A percentile compares a stretch with the other conserved stretches of the same genome.
These are phyloP conservation scores for Charina bottae DNA, from an alignment of 2,113 vertebrate species.

Conservation along the genomic window DNA sequence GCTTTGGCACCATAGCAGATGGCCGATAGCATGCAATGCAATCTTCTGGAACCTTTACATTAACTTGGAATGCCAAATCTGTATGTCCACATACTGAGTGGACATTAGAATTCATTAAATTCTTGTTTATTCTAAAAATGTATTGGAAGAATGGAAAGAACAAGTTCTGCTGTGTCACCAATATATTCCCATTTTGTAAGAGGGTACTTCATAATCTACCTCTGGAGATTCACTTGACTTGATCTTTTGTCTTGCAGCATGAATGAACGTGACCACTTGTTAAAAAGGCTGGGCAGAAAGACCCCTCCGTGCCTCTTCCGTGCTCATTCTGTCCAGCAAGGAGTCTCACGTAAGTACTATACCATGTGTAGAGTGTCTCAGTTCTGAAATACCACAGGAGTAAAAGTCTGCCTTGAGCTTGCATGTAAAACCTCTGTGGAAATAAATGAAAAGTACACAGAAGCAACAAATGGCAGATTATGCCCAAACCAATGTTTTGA, in stretches of 20 bases:
- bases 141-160: background rate
- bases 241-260: conserved; percentile 75
- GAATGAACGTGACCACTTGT: conserved; percentile 96
- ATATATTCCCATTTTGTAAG: conserved; percentile 24
- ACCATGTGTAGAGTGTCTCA: background rate
- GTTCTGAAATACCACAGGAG: conserved; percentile 19
- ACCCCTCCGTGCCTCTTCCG: conserved; percentile 92
- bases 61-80: background rate
- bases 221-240: conserved; percentile 42
- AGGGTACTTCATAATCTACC: conserved; percentile 16
- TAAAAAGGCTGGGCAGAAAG: conserved; percentile 96
- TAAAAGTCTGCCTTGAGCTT: background rate
- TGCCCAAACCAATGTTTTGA: background rate
- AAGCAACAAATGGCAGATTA: background rate
- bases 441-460: background rate
- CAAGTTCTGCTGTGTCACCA: background rate
- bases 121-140: conserved; percentile 39
- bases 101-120: background rate
- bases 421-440: background rate
- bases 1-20: conserved; percentile 20
- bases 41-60: conserved; percentile 11
- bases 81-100: background rate
- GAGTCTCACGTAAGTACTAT: conserved; percentile 89
- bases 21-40: background rate
- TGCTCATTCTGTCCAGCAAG: conserved; percentile 91